Base-by-base conservation (phyloP, 2,888 invertebrate genomes). In the Chirona hameri region DNA sequence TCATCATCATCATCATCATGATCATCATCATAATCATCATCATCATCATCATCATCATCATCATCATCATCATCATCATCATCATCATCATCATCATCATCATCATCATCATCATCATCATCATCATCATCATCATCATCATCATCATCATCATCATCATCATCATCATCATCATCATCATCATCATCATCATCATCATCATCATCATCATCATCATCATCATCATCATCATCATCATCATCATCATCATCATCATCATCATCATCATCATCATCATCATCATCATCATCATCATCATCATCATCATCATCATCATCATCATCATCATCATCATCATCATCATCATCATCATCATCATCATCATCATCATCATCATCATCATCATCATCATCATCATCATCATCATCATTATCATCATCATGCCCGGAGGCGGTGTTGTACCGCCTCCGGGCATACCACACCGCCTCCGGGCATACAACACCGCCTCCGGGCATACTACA, bases 41-140 rank as follows among this genome's bases (percentile, higher is more conserved):
- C n/a, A n/a, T n/a, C n/a, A n/a, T n/a, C n/a, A n/a, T n/a, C n/a
- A n/a, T n/a, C n/a, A n/a, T n/a, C n/a, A n/a, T n/a, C n/a, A n/a
- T n/a, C n/a, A n/a, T n/a, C n/a, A n/a, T n/a, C n/a, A n/a, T n/a
- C n/a, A n/a, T n/a, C n/a, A n/a, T n/a, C n/a, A n/a, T n/a, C n/a
- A n/a, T 65, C n/a, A 65, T 65, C n/a, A 65, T 65, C n/a, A 65
- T 65, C n/a, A 65, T 65, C 65, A 65, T 65, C 65, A 65, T 65
- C 65, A 65, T 65, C 65, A 65, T 65, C 65, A 65, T 65, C 65
- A 65, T 65, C 65, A 65, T 65, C 65, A 65, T 65, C 65, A 65
- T 65, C 65, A 65, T 65, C 65, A 65, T 65, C 65, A 65, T 65
- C 65, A 65, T 65, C 65, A 65, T 65, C 65, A n/a, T 65, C n/a